These are phyloP conservation scores for Equus przewalskii DNA, from an alignment of 2,113 vertebrate genomes.

Conservation along the genomic window DNA sequence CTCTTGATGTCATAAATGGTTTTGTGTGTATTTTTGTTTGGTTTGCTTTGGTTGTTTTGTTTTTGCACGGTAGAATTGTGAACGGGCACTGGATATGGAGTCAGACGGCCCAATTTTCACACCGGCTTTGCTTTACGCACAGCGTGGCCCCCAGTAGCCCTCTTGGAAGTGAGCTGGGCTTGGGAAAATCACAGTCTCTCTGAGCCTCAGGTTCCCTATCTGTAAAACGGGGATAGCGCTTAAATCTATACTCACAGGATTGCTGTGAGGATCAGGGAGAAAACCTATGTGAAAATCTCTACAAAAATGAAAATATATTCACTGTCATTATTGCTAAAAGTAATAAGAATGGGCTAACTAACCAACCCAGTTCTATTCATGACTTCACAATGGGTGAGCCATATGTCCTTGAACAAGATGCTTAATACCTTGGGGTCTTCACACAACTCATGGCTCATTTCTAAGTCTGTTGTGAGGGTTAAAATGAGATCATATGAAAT, in stretches of 20 bases:
- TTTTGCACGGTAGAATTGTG: neutral
- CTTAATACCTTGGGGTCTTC: neutral
- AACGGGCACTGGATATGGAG: neutral
- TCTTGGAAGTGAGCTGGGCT: neutral
- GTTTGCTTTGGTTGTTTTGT: neutral
- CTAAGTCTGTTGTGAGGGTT: too few relatives aligned
- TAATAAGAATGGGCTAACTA: neutral
- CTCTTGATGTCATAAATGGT: neutral
- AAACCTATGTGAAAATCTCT: neutral
- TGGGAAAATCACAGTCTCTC: neutral
- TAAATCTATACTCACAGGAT: neutral
- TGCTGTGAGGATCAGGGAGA: neutral
- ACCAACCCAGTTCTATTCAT: neutral
- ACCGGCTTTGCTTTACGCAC: neutral
- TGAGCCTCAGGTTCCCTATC: neutral
- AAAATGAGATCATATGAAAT: neutral
- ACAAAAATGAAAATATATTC: neutral
- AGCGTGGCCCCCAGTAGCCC: neutral
- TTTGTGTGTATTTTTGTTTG: neutral
- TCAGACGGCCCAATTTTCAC: too few relatives aligned
- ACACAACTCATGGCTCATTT: rapidly evolving
- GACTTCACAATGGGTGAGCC: rapidly evolving
- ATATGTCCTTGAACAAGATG: neutral
- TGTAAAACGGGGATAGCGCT: neutral
- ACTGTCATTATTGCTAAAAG: neutral